These are phyloP conservation scores for Lasioglossum lativentre DNA, from an alignment of 2,888 invertebrate genomes.

Conservation along the genomic window DNA sequence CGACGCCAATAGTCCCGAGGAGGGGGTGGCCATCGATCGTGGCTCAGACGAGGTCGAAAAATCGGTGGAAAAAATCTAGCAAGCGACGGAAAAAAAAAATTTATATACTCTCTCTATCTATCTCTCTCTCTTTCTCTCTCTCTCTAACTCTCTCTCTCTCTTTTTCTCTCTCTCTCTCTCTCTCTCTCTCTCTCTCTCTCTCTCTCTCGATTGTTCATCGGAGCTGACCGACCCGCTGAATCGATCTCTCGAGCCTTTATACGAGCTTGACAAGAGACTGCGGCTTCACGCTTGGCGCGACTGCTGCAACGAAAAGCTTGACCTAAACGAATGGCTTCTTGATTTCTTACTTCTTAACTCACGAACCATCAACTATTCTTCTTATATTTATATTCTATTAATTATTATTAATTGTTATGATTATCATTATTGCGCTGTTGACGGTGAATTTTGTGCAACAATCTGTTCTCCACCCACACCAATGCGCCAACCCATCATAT, in stretches of 20 bases:
- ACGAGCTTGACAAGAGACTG: constrained; percentile 73
- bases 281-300: constrained; percentile 80
- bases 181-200: not conserved
- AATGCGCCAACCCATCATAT: constrained; percentile 26
- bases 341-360: constrained; percentile 67
- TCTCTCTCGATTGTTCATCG: constrained; percentile 14
- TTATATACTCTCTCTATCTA: not conserved
- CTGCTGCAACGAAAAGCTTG: constrained; percentile 78
- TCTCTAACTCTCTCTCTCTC: not conserved
- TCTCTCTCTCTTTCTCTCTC: not conserved
- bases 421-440: constrained; percentile 36
- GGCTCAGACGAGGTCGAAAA: not conserved
- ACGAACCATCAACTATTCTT: constrained; percentile 52
- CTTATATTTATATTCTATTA: constrained; percentile 30
- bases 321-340: constrained; percentile 79
- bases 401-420: constrained; percentile 19
- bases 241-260: constrained; percentile 68
- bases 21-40: not conserved
- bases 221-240: constrained; percentile 46
- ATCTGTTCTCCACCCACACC: constrained; percentile 38
- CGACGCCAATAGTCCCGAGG: not conserved
- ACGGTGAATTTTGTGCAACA: constrained; percentile 46
- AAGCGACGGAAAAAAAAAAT: not conserved
- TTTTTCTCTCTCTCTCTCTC: not conserved
- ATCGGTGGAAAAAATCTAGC: not conserved